Percentiles rank a stretch among this genome's conserved stretches.
These are phyloP conservation scores for Drosophila lacicola DNA, from an alignment of 2,888 invertebrate genomes.

Conservation along the genomic window DNA sequence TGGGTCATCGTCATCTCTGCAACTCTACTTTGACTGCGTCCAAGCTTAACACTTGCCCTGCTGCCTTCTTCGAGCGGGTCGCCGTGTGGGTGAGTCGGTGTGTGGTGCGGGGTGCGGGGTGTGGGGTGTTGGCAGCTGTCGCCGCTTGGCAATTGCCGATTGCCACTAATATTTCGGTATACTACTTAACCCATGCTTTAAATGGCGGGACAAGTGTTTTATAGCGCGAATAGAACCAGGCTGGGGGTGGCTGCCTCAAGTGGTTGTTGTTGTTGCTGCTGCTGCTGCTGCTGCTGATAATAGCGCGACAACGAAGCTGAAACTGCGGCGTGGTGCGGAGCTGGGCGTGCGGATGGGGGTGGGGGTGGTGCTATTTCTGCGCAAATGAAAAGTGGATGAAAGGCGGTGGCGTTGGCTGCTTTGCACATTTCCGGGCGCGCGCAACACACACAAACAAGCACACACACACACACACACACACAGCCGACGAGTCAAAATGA, in stretches of 20 bases:
- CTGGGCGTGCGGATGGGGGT: slow-evolving; percentile 28
- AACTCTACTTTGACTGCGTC: slow-evolving; percentile 20
- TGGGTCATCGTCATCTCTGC: slow-evolving; percentile 50
- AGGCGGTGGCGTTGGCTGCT: slow-evolving; percentile 60
- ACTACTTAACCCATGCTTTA: slow-evolving; percentile 80
- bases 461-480: slow-evolving; percentile 11
- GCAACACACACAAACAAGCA: slow-evolving; percentile 28
- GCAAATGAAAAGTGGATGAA: slow-evolving; percentile 82
- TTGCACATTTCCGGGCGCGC: slow-evolving; percentile 70
- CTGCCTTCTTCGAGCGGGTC: slow-evolving; percentile 1
- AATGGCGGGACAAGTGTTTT: slow-evolving; percentile 78
- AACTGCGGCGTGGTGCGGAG: slow-evolving; percentile 18
- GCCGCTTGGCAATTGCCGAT: slow-evolving; percentile 44
- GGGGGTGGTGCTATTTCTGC: slow-evolving; percentile 45
- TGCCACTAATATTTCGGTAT: slow-evolving; percentile 78
- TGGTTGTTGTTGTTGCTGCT: slow-evolving; percentile 33
- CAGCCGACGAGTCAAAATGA: slow-evolving; percentile 67
- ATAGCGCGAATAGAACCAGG: slow-evolving; percentile 39
- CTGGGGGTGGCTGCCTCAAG: slow-evolving; percentile 43
- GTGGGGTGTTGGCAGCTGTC: slow-evolving; percentile 63
- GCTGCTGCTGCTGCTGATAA: slow-evolving; percentile 37
- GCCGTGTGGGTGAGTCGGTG: slow-evolving; percentile 2
- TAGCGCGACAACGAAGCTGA: slow-evolving; percentile 51
- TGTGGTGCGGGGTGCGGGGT: slow-evolving; percentile 2
- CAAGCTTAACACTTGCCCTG: slow-evolving; percentile 37